Base-by-base conservation (phyloP, 2,797 vertebrate species). In the Melopsittacus undulatus region DNA sequence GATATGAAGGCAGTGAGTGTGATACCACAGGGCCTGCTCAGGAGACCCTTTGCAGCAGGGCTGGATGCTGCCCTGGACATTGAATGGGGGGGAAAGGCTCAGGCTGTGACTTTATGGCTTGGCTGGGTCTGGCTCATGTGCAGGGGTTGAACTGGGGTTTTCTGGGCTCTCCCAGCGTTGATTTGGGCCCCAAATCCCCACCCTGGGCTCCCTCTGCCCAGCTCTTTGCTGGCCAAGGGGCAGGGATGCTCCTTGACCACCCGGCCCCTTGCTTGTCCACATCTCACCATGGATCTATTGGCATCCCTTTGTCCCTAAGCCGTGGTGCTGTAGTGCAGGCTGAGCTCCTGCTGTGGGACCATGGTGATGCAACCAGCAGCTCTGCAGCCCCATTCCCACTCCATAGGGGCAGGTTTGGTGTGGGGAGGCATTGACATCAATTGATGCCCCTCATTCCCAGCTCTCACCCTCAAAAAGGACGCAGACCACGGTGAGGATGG, bases 401-500 rank as follows among this genome's bases (percentile, higher is more conserved):
- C 69, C 63, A 2, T 0, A 1, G 38, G 48, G 32, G 3, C 4
- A 1, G 13, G 11, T 54, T 22, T n/a, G 23, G 4, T 24, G 7
- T 7, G 24, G 49, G 73, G 16, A 20, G 20, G 19, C 4, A 2
- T 4, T 6, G 4, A 4, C 0, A 0, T 0, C 9, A n/a, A 24
- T 5, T 11, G 32, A 20, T 1, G 3, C 40, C 34, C 22, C 52
- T 46, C 3, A 1, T 15, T 9, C 20, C 67, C 67, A 91, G 92
- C 67, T 11, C 48, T 78, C 0, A 0, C 8, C 20, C 32, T 64
- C 22, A 14, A 22, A 5, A 34, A 57, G 38, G 24, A 51, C 3
- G 8, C 9, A 1, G 11, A 18, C 24, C 36, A 4, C 18, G 0
- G 0, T 1, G 12, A 8, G 0, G 14, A 10, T 0, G 0, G 1